Evolutionary conservation across 2,888 invertebrate species (phyloP).

Genomic region (Amphipoea lucens): DNA sequence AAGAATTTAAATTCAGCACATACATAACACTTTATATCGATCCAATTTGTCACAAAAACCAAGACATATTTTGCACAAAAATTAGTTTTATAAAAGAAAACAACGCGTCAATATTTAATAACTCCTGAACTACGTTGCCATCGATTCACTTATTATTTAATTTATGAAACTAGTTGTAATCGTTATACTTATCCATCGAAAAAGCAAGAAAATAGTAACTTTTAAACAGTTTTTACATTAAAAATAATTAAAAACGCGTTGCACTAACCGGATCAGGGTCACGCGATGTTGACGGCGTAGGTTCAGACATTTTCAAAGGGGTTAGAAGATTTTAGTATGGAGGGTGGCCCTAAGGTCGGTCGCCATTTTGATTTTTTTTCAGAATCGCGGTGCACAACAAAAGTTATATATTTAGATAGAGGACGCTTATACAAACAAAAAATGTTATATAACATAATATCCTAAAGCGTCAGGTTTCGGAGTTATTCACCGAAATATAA

Average conservation of each 20-base stretch:
- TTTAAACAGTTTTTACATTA: neutral
- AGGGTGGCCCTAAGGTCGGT: too few species aligned
- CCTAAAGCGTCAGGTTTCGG: too few species aligned
- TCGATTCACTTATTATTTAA: neutral
- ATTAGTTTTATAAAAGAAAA: neutral
- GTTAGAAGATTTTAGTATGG: too few species aligned
- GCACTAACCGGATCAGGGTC: constrained; percentile 27
- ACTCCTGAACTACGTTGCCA: neutral
- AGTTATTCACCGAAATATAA: too few species aligned
- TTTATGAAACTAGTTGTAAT: neutral
- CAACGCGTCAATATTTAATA: neutral
- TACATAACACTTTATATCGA: neutral
- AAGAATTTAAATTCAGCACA: neutral
- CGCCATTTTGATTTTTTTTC: too few species aligned
- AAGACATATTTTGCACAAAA: neutral
- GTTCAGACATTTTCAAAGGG: constrained; percentile 31
- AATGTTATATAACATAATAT: too few species aligned
- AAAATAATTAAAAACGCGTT: neutral
- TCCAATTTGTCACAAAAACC: neutral
- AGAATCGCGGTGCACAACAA: too few species aligned
- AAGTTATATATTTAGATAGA: too few species aligned
- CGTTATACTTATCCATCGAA: too few species aligned
- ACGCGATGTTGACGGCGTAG: neutral
- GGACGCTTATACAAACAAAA: too few species aligned
- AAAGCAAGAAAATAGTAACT: neutral